Evolutionary conservation across 2,797 vertebrate genomes (phyloP).

Genomic region (Coracias cyanogaster): DNA sequence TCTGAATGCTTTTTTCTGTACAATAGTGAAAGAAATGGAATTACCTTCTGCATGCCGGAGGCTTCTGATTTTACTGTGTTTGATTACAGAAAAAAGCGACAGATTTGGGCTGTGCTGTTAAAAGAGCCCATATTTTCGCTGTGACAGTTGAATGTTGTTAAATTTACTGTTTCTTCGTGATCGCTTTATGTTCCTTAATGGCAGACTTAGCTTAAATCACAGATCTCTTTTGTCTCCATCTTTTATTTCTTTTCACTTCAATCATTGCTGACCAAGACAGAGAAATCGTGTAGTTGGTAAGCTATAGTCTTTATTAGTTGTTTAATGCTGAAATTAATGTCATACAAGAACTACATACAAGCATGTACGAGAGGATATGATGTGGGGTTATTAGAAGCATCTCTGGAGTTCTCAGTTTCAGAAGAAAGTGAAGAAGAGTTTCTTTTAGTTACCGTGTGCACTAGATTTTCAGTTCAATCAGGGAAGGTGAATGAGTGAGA

Average conservation of each 20-base stretch:
- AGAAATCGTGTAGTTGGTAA: neutral
- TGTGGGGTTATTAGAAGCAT: neutral
- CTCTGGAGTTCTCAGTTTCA: neutral
- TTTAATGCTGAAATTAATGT: neutral
- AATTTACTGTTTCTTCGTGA: neutral
- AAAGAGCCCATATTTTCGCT: neutral
- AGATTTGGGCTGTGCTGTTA: neutral
- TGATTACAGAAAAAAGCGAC: neutral
- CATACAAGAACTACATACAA: neutral
- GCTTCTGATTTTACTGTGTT: neutral
- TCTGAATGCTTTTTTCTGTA: neutral
- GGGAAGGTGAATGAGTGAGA: neutral
- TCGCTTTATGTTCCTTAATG: neutral
- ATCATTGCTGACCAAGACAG: neutral
- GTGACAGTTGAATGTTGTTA: neutral
- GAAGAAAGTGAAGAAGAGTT: neutral
- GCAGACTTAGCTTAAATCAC: neutral
- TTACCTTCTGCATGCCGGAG: neutral
- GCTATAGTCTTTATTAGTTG: neutral
- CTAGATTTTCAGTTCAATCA: neutral
- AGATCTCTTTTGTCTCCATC: neutral
- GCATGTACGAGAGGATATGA: neutral
- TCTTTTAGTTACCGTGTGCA: neutral
- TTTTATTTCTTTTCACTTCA: neutral
- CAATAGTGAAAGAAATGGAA: conserved; percentile 1